Percentiles rank a stretch among this genome's conserved stretches.
Conservation (phyloP, 2,888 invertebrate genomes). For the Meliscaeva auricollis region DNA sequence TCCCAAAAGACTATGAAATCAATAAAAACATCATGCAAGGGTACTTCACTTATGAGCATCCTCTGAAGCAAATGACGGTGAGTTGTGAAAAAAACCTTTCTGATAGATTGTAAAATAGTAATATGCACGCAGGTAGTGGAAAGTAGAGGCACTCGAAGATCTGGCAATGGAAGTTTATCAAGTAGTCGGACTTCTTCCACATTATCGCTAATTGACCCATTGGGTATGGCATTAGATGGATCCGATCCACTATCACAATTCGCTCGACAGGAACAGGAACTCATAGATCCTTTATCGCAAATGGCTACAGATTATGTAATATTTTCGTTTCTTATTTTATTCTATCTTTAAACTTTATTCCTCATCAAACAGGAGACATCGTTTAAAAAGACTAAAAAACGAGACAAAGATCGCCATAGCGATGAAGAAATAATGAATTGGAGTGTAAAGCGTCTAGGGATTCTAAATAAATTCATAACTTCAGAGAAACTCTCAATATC, state of each 20-base stretch:
- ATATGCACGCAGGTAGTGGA: conserved; percentile 85
- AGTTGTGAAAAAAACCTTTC: conserved; percentile 78
- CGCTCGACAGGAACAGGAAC: conserved; percentile 85
- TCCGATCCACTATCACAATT: conserved; percentile 91
- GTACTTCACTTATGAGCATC: conserved; percentile 85
- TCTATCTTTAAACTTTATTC: neutral
- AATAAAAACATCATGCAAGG: conserved; percentile 79
- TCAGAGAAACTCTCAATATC: conserved; percentile 96
- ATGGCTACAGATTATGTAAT: conserved; percentile 85
- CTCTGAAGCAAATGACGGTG: conserved; percentile 85
- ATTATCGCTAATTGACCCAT: conserved; percentile 84
- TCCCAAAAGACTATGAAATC: conserved; percentile 80
- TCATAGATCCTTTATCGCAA: conserved; percentile 88
- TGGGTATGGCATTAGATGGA: conserved; percentile 87
- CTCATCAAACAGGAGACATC: conserved; percentile 78
- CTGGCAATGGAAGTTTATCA: conserved; percentile 84
- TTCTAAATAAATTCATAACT: conserved; percentile 95
- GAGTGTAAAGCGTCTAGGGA: conserved; percentile 89
- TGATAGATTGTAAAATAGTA: neutral
- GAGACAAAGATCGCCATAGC: conserved; percentile 80
- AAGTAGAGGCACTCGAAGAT: conserved; percentile 84
- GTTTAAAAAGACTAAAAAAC: conserved; percentile 78
- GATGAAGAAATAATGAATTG: conserved; percentile 87
- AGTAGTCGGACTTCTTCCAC: conserved; percentile 86
- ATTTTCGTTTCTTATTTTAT: conserved; percentile 1